phyloP scores from a whole-genome alignment of 1,140 invertebrate genomes.

The Drosophila simulans region DNA sequence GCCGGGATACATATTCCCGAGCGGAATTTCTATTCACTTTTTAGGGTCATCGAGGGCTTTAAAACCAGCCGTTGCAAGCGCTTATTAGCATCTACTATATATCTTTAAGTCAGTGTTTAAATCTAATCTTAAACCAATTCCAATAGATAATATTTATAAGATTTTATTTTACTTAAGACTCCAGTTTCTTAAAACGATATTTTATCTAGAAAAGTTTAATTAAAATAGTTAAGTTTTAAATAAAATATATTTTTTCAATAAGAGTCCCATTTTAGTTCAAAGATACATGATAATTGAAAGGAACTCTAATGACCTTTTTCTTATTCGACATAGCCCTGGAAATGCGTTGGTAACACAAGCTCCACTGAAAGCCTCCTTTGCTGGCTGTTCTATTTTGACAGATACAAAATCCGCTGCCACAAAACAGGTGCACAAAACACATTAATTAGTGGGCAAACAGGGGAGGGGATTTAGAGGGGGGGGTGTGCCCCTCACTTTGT shows the following conservation, averaged over 20 bases:
- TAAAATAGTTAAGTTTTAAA: too few relatives aligned
- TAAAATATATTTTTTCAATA: too few relatives aligned
- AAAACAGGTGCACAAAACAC: conserved; percentile 47
- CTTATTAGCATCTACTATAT: background rate
- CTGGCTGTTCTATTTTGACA: conserved; percentile 36
- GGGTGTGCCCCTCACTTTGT: conserved; percentile 45
- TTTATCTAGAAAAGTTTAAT: too few relatives aligned
- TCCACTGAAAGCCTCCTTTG: conserved; percentile 12
- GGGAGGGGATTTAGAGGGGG: conserved; percentile 6
- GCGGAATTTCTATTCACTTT: background rate
- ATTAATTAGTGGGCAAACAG: conserved; percentile 24
- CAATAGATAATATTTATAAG: too few relatives aligned
- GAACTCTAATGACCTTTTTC: too few relatives aligned
- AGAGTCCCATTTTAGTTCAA: too few relatives aligned
- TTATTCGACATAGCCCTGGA: background rate
- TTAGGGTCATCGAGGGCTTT: background rate
- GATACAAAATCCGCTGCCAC: conserved; percentile 29
- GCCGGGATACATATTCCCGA: conserved; percentile 13
- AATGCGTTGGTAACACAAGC: background rate
- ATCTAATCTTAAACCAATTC: too few relatives aligned
- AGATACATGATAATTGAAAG: too few relatives aligned
- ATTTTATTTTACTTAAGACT: too few relatives aligned
- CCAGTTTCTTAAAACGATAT: too few relatives aligned
- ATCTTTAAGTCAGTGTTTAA: background rate
- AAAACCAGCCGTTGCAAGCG: background rate